These are phyloP conservation scores for Dolomedes plantarius DNA, from an alignment of 2,888 invertebrate genomes.

Conservation along the genomic window DNA sequence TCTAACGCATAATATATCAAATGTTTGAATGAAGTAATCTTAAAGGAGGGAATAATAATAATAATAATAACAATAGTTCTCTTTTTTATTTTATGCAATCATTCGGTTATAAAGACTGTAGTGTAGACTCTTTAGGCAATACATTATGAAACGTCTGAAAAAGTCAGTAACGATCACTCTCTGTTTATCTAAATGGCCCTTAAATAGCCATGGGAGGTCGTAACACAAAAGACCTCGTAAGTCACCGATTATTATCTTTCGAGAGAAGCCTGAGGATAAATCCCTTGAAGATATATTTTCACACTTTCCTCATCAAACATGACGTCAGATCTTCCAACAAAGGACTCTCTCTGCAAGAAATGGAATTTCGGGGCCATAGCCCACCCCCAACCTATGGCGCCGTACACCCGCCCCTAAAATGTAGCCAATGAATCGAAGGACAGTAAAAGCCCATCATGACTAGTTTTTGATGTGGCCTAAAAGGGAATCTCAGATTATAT, in stretches of 20 bases:
- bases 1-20: too few species aligned
- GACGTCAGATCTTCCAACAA: slow-evolving; percentile 43
- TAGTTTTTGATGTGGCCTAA: neutral
- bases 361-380: slow-evolving; percentile 28
- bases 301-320: slow-evolving; percentile 7
- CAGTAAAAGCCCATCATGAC: neutral
- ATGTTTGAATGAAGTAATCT: too few species aligned
- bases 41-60: too few species aligned
- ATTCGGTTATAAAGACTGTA: too few species aligned
- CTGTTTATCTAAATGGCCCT: neutral
- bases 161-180: too few species aligned
- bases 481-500: too few species aligned
- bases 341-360: slow-evolving; percentile 20
- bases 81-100: too few species aligned
- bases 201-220: neutral
- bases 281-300: neutral
- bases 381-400: slow-evolving; percentile 1
- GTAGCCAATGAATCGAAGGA: slow-evolving; percentile 40
- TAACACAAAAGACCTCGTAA: neutral
- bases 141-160: too few species aligned
- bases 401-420: slow-evolving; percentile 37
- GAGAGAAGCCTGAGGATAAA: neutral
- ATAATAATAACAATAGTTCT: too few species aligned
- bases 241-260: neutral
- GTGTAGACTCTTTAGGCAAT: too few species aligned